Evolutionary conservation across 1,140 invertebrate species (phyloP), one percentile per base, ranked within the genome.

Genomic region (Zaprionus tsacasi): DNA sequence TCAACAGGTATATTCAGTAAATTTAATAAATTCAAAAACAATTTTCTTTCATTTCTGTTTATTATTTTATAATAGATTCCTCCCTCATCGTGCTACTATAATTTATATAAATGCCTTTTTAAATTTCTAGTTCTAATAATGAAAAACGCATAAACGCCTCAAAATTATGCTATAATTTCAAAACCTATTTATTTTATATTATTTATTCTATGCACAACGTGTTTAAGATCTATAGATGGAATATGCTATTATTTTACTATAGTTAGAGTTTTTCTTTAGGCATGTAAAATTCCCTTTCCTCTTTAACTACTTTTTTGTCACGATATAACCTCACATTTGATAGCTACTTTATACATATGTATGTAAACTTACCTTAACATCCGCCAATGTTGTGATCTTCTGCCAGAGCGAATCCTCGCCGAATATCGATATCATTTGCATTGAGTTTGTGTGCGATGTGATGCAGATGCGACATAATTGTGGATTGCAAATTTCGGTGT

Each of bases 391-490:
- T 56, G 91, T 91, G 52, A 92, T 92, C 76, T 92, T 92, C 60
- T 91, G 81, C 91, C 91, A 92, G 33, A 92, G 69, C 38, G 79
- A 89, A 68, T 92, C 91, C 82, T 92, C 91, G 45, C 91, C 91
- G 57, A 92, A 92, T 61, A 92, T 92, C 54, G 91, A 88, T 57
- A 92, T 92, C 86, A 92, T 91, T 79, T 85, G 86, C 70, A 77
- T 73, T 27, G 70, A 76, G 38, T 80, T 82, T 58, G 79, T 76
- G 67, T 87, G 89, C 65, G 90, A 78, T 65, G 78, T 82, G 54
- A 92, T 91, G 83, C 91, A 92, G 65, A 91, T 92, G 78, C 89
- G 89, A 76, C 91, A 92, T 55, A 92, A 71, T 75, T 85, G 85
- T 12, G 78, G 61, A 82, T 76, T 79, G 50, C 78, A 82, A 56